Conservation (phyloP, 92 coral and sea anemone species). For the Parazoanthus darwini region DNA sequence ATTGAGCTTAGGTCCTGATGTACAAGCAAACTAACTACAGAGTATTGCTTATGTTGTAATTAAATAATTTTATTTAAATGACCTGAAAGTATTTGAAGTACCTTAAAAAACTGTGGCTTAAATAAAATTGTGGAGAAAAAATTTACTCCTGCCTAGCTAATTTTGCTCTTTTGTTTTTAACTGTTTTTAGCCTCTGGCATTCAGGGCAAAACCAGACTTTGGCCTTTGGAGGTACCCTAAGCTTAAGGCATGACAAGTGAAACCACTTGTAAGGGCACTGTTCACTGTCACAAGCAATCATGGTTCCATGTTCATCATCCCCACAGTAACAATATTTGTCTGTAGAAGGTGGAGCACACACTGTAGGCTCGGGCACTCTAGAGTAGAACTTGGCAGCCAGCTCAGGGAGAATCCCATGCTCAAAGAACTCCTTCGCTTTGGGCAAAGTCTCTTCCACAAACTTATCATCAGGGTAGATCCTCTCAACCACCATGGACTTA, state of each 20-base stretch:
- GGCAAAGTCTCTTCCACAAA: not conserved
- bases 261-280: conserved; percentile 52
- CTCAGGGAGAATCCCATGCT: conserved; percentile 48
- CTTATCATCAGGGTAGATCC: too few species aligned
- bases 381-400: conserved; percentile 49
- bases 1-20: too few species aligned
- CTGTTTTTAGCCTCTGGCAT: conserved; percentile 35
- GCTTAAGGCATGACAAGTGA: conserved; percentile 49
- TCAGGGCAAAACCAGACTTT: conserved; percentile 53
- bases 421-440: conserved; percentile 30
- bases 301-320: conserved; percentile 57
- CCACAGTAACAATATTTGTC: conserved; percentile 40
- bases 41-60: too few species aligned
- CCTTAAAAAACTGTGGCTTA: too few species aligned
- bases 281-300: conserved; percentile 55
- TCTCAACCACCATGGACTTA: too few species aligned
- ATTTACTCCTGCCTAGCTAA: not conserved
- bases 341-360: not conserved
- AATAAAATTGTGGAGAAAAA: too few species aligned
- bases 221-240: conserved; percentile 52
- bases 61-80: too few species aligned
- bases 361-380: conserved; percentile 6
- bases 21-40: too few species aligned
- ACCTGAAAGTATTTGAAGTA: too few species aligned
- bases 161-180: not conserved